A percentile compares a stretch with the other conserved stretches of the same genome.
phyloP scores from a whole-genome alignment of 2,797 vertebrate genomes.

The Simalia tracyae region DNA sequence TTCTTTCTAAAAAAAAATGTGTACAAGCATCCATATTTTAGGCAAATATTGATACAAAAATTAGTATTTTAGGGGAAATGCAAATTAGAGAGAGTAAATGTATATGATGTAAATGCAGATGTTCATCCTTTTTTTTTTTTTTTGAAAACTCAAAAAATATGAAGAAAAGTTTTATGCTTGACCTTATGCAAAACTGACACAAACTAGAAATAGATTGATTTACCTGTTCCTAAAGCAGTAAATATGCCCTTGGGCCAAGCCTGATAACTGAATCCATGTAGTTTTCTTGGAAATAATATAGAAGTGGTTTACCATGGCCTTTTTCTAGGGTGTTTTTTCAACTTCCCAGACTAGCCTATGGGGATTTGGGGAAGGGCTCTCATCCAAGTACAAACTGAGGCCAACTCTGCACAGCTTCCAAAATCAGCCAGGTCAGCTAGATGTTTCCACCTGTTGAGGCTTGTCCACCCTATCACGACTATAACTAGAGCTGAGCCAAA shows the following conservation, averaged over 20 bases:
- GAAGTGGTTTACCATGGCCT: neutral
- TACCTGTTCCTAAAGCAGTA: neutral
- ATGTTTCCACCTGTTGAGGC: too few species aligned
- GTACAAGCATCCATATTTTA: neutral
- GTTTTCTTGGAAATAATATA: neutral
- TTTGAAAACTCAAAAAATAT: neutral
- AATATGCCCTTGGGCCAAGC: neutral
- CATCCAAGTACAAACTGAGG: neutral
- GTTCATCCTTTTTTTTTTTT: neutral
- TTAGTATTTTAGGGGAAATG: neutral
- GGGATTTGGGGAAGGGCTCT: too few species aligned
- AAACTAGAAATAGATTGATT: neutral
- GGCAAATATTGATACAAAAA: neutral
- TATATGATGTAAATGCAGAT: neutral
- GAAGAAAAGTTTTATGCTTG: neutral
- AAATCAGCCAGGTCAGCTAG: neutral
- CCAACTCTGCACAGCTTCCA: neutral
- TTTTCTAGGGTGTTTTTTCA: neutral
- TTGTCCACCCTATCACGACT: too few species aligned
- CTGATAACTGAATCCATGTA: neutral
- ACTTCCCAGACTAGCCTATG: too few species aligned
- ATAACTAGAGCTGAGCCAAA: too few species aligned
- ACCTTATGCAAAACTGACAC: neutral
- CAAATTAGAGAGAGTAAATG: neutral
- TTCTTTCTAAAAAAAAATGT: neutral